These are phyloP conservation scores for Pogonognathellus flavescens DNA, from an alignment of 1,140 invertebrate genomes.

Conservation along the genomic window DNA sequence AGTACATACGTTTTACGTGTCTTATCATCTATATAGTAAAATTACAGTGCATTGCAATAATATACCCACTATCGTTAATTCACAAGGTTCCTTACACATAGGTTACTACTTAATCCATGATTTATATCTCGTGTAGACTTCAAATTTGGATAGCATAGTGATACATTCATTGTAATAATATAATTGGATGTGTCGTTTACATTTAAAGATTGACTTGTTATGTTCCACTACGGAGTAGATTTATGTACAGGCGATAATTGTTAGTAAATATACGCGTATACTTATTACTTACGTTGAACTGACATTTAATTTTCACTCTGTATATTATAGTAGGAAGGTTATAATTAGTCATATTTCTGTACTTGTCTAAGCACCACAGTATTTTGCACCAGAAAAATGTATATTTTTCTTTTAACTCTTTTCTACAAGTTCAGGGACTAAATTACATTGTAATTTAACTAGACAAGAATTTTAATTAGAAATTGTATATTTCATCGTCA, in stretches of 20 bases:
- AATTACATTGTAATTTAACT: neutral
- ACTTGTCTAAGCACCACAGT: conserved; percentile 11
- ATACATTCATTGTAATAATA: neutral
- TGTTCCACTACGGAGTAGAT: neutral
- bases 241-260: neutral
- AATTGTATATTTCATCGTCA: neutral
- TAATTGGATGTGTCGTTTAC: neutral
- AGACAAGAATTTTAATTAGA: neutral
- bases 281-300: neutral
- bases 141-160: too few relatives aligned
- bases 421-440: too few relatives aligned
- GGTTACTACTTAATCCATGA: too few relatives aligned
- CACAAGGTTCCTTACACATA: too few relatives aligned
- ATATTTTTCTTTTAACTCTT: conserved; percentile 1
- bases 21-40: too few relatives aligned
- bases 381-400: conserved; percentile 24
- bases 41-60: too few relatives aligned
- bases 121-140: too few relatives aligned
- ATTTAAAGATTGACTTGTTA: neutral
- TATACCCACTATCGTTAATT: too few relatives aligned
- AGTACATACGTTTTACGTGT: too few relatives aligned
- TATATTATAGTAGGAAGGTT: neutral
- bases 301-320: neutral
- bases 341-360: neutral
- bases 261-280: neutral